Base-by-base conservation (phyloP, 2,888 invertebrate species). In the Apamea crenata region DNA sequence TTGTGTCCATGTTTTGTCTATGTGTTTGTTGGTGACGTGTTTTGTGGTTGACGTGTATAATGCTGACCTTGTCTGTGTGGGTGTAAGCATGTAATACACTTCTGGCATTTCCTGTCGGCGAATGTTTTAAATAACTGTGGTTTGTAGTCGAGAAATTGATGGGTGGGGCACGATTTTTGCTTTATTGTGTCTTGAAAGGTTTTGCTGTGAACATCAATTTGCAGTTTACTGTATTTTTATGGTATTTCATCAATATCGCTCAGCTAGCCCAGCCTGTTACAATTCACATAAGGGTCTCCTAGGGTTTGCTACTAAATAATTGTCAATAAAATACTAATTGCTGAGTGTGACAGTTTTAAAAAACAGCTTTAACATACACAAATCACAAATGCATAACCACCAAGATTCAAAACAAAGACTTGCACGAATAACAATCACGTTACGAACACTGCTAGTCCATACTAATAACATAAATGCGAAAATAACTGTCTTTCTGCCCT, bases 51-150 rank as follows among this genome's bases (percentile, higher is more conserved):
- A 82, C 85, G 78, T 81, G 36, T 53, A 29, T 71, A 40, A 66
- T 77, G 66, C 47, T 87, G 79, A 83, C 83, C 86, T 89, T 87
- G 88, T 65, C 2, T 47, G 74, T 73, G 78, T 82, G 78, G 79
- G 86, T 78, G 78, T 80, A n/a, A 68, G 68, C 59, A 68, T 69
- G 81, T 87, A 71, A 76, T 65, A 73, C 74, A 69, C 47, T 74
- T 76, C 65, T 80, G 88, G 89, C 65, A 83, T 88, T 85, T 88
- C 89, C 89, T 88, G 78, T 79, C 72, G 81, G 66, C 69, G 70
- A 72, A 66, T 85, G 78, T 80, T 87, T 88, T 76, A 81, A 87
- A 89, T 86, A 83, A 72, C 78, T 84, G 29, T 32, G 63, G 61
- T 78, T 74, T 83, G 47, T 83, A 50, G 53, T 67, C 32, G 21